Evolutionary conservation across 2,113 vertebrate genomes (phyloP).

Genomic region (Danionella cerebrum): DNA sequence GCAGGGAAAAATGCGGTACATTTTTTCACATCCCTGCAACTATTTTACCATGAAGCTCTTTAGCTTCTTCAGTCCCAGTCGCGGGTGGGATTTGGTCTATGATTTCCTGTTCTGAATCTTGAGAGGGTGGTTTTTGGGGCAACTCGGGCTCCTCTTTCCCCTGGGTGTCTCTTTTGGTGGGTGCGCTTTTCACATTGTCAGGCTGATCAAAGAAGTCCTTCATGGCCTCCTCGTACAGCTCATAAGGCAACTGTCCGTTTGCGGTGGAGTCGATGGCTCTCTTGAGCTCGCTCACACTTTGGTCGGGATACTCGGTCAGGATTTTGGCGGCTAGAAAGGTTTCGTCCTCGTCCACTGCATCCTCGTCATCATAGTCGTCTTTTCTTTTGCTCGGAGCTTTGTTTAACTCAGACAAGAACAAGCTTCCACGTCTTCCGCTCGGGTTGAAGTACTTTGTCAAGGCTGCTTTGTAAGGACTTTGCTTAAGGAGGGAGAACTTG

Average conservation of each 20-base stretch:
- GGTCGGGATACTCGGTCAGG: slow-evolving; percentile 81
- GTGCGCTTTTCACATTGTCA: slow-evolving; percentile 58
- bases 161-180: slow-evolving; percentile 68
- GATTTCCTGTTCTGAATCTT: slow-evolving; percentile 76
- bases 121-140: slow-evolving; percentile 62
- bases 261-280: slow-evolving; percentile 57
- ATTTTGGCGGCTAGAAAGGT: slow-evolving; percentile 83
- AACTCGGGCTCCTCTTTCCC: slow-evolving; percentile 56
- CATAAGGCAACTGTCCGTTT: slow-evolving; percentile 72
- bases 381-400: slow-evolving; percentile 75
- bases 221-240: slow-evolving; percentile 75
- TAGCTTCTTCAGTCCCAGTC: slow-evolving; percentile 68
- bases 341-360: slow-evolving; percentile 76
- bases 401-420: slow-evolving; percentile 67
- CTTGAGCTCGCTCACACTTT: slow-evolving; percentile 64
- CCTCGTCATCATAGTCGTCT: slow-evolving; percentile 68
- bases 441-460: slow-evolving; percentile 61
- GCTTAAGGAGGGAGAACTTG: slow-evolving; percentile 65
- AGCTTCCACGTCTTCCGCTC: slow-evolving; percentile 69
- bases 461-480: slow-evolving; percentile 68
- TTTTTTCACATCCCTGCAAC: slow-evolving; percentile 76
- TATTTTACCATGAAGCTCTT: slow-evolving; percentile 72
- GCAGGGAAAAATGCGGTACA: neutral
- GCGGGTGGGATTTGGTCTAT: slow-evolving; percentile 74
- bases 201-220: slow-evolving; percentile 74